Evolutionary conservation across 2,797 vertebrate genomes (phyloP), one percentile per base, ranked within the genome.

Genomic region (Pampus argenteus): DNA sequence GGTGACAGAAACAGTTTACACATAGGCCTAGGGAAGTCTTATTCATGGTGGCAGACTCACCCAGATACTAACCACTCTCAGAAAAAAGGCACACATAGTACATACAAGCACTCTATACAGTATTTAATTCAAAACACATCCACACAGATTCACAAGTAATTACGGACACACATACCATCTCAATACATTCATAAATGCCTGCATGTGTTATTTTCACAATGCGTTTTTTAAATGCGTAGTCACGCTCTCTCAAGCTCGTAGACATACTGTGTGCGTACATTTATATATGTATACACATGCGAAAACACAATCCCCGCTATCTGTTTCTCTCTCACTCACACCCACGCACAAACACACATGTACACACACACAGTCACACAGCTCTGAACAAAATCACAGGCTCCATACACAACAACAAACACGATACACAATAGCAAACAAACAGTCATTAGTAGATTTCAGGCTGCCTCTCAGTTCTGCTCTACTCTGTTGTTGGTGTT

Each of bases 371-470:
- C 9, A 31, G 63, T 59, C 47, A 71, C 63, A 63, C 54, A 49
- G 38, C 81, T 65, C 66, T 51, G 51, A 52, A 87, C 60, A 86
- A 54, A 83, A 57, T 85, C 82, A 74, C 61, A 76, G 60, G 71
- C 83, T 66, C 68, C 58, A 45, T 71, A 84, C 86, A 88, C 88
- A 86, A 79, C 71, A 49, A 79, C 84, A 88, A 85, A 79, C 69
- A 62, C 42, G 66, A 55, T 49, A 79, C 74, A 84, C 84, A 86
- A 87, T 50, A 66, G 84, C 85, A 87, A 91, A 90, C 88, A 88
- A 88, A 87, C 88, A 90, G 86, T 91, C 90, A 89, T 92, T 92
- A 90, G 91, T 82, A 87, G 88, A 86, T 88, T 88, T 88, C 80
- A 81, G 87, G 80, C 88, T 77, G 90, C 90, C 86, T 89, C 83